Conservation (phyloP, 2,888 invertebrate species). For the Caradrina kadenii region DNA sequence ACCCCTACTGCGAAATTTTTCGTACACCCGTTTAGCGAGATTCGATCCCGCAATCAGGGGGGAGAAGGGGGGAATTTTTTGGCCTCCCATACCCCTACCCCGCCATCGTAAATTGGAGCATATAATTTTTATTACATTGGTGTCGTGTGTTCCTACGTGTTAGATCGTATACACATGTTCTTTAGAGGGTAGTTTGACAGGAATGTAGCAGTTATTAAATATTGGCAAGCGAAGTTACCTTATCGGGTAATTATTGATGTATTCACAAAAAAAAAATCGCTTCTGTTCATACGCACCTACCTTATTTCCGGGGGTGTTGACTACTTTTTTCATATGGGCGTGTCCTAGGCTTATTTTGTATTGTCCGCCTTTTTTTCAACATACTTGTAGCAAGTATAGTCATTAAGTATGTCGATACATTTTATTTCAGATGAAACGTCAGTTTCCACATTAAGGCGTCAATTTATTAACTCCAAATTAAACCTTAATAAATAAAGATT, state of each 20-base stretch:
- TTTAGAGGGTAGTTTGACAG: slow-evolving; percentile 50
- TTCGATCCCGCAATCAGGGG: slow-evolving; percentile 89
- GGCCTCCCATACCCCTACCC: slow-evolving; percentile 74
- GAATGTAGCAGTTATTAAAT: slow-evolving; percentile 38
- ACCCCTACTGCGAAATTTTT: slow-evolving; percentile 82
- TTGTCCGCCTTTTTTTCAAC: slow-evolving; percentile 43
- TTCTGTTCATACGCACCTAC: slow-evolving; percentile 38
- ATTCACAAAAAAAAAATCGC: slow-evolving; percentile 40
- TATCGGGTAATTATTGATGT: slow-evolving; percentile 44
- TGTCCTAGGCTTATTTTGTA: slow-evolving; percentile 49
- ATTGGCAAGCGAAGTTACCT: slow-evolving; percentile 13
- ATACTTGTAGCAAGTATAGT: slow-evolving; percentile 47
- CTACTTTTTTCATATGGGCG: slow-evolving; percentile 56
- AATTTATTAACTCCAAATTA: background rate
- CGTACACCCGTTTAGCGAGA: slow-evolving; percentile 86
- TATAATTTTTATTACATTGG: slow-evolving; percentile 90
- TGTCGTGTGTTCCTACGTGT: slow-evolving; percentile 83
- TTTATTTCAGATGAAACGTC: slow-evolving; percentile 17
- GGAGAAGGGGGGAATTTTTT: slow-evolving; percentile 81
- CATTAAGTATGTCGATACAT: slow-evolving; percentile 31
- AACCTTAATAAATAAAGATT: background rate
- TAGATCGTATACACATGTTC: slow-evolving; percentile 67
- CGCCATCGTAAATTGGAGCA: slow-evolving; percentile 89
- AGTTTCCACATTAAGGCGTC: background rate
- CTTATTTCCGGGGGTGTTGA: slow-evolving; percentile 51